Conservation (phyloP, 2,797 vertebrate genomes). For the Hoplostethus atlanticus region DNA sequence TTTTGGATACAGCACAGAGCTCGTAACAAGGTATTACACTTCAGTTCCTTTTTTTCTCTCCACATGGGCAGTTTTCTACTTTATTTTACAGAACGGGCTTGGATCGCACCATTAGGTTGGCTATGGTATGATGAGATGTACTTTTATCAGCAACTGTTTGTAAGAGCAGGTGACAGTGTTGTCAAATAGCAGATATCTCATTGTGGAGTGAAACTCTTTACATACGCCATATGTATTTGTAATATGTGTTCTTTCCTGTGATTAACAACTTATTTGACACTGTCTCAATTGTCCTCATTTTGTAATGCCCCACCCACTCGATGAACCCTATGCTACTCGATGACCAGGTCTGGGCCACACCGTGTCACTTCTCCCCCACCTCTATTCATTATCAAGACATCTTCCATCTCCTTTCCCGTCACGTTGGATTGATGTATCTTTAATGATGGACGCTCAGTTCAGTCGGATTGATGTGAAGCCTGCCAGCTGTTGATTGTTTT, state of each 20-base stretch:
- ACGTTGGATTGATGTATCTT: conserved; percentile 69
- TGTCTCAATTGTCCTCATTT: too few species aligned
- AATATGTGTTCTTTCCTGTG: too few species aligned
- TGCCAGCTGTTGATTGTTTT: conserved; percentile 57
- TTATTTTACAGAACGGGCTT: neutral
- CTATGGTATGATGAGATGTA: neutral
- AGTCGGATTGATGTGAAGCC: conserved; percentile 75
- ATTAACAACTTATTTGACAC: too few species aligned
- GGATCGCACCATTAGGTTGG: neutral
- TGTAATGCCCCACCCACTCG: neutral
- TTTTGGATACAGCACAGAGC: neutral
- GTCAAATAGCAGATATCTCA: too few species aligned
- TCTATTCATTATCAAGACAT: conserved; percentile 41
- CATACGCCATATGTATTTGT: too few species aligned
- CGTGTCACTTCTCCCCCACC: too few species aligned
- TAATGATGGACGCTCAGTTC: conserved; percentile 58
- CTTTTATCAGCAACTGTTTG: too few species aligned
- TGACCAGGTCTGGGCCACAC: neutral
- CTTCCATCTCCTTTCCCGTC: conserved; percentile 60
- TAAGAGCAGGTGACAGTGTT: too few species aligned
- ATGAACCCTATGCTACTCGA: neutral
- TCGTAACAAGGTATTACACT: neutral
- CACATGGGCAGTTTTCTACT: neutral
- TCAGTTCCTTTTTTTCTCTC: neutral
- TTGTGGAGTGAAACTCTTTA: neutral